Base-by-base conservation (phyloP, 2,888 invertebrate species). In the Amphipoea lucens region DNA sequence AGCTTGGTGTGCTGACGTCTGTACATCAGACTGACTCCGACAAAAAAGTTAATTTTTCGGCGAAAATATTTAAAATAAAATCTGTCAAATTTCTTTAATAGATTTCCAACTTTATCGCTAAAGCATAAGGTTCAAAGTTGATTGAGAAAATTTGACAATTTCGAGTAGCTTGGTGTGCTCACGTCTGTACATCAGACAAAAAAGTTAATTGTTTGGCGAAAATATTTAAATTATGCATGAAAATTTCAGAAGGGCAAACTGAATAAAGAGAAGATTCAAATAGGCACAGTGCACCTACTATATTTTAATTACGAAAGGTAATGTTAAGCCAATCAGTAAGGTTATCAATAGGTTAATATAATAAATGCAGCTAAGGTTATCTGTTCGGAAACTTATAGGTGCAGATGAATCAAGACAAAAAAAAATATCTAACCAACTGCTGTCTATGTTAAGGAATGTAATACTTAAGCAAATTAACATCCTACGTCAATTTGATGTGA, bases 291-390 rank as follows among this genome's bases (percentile, higher is more conserved):
- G 4, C 36, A 11, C 11, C 11, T 4, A 29, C 29, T 76, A 4
- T 23, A 23, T 36, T 5, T 29, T 42, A 51, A 23, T 42, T 0
- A 29, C 2, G 3, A 17, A 63, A 36, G 11, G 17, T n/a, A 60
- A 4, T n/a, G 17, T 20, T 48, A 14, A 6, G 12, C 12, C 5
- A 67, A 40, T 66, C n/a, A 78, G n/a, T 36, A 11, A 2, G 5
- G 20, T 78, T 67, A 66, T 80, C 36, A 51, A 68, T 9, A 62
- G 9, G 78, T 79, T 42, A 51, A 36, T 14, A 36, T 23, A 23
- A 29, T 23, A 40, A 40, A 42, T 51, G 57, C 66, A 73, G 29
- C 29, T 36, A 4, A 9, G 23, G 45, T 60, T 54, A 57, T 74
- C 23, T 9, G 2, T 23, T 29, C n/a, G n/a, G 2, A 40, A 65